These are phyloP conservation scores for Cephus rjabovi DNA, from an alignment of 2,888 invertebrate species.

Conservation along the genomic window DNA sequence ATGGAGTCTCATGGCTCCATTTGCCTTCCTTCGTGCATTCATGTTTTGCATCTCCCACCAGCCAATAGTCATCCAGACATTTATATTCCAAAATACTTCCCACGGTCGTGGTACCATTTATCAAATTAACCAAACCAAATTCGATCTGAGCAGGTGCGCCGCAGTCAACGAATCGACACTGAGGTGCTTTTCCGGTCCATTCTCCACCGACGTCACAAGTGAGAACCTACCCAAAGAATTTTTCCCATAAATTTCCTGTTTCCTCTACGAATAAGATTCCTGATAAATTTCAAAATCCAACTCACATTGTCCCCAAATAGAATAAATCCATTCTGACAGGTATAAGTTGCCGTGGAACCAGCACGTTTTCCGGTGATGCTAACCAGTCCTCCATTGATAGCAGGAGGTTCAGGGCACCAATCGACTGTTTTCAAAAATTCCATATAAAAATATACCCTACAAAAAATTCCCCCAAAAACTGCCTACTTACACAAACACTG, in stretches of 20 bases:
- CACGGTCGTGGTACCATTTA: constrained; percentile 86
- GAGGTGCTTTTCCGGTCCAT: constrained; percentile 84
- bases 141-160: constrained; percentile 84
- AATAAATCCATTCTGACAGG: constrained; percentile 86
- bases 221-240: constrained; percentile 70
- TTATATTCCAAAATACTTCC: constrained; percentile 83
- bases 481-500: constrained; percentile 76
- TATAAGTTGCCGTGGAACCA: constrained; percentile 84
- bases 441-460: neutral
- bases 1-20: constrained; percentile 87
- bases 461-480: neutral
- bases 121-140: constrained; percentile 77
- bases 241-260: constrained; percentile 29
- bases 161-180: constrained; percentile 89
- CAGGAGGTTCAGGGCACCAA: constrained; percentile 88
- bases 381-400: constrained; percentile 81
- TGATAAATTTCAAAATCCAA: constrained; percentile 20
- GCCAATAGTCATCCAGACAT: constrained; percentile 87
- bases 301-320: constrained; percentile 84
- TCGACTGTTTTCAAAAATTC: constrained; percentile 67
- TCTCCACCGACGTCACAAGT: constrained; percentile 88
- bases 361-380: constrained; percentile 79
- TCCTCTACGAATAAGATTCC: constrained; percentile 7
- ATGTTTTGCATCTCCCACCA: constrained; percentile 76
- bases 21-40: constrained; percentile 86